Conservation (phyloP, 2,113 vertebrate genomes). For the Paramormyrops kingsleyae region DNA sequence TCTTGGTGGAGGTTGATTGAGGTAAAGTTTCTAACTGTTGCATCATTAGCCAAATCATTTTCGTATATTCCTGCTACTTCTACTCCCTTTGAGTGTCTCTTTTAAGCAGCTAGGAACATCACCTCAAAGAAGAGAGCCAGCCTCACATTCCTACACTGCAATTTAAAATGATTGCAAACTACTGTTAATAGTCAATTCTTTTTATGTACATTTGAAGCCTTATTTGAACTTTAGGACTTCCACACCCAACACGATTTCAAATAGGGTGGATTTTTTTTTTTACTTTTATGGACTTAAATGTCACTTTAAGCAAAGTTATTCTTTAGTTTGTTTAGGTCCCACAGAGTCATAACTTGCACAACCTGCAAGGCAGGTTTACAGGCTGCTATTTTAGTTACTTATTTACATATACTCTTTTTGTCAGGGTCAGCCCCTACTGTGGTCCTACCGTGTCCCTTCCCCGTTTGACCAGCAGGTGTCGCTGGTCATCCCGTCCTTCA, state of each 20-base stretch:
- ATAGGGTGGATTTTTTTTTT: neutral
- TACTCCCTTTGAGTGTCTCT: constrained; percentile 1
- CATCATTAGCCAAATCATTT: constrained; percentile 2
- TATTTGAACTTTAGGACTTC: neutral
- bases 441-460: too few species aligned
- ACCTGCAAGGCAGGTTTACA: neutral
- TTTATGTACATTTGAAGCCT: neutral
- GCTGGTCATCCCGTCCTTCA: too few species aligned
- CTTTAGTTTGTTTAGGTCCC: neutral
- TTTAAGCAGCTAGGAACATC: constrained; percentile 14
- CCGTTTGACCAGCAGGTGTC: too few species aligned
- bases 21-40: neutral
- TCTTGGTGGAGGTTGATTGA: constrained; percentile 5
- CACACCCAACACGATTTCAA: neutral
- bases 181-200: neutral
- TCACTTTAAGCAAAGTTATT: neutral
- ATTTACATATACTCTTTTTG: neutral
- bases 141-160: neutral
- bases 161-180: neutral
- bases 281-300: neutral
- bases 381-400: too few species aligned
- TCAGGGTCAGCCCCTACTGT: too few species aligned
- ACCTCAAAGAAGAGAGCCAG: constrained; percentile 11
- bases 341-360: neutral
- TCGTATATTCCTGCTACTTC: constrained; percentile 3